Evolutionary conservation across 2,113 vertebrate genomes (phyloP), one percentile per base, ranked within the genome.

Genomic region (Arenaria interpres): DNA sequence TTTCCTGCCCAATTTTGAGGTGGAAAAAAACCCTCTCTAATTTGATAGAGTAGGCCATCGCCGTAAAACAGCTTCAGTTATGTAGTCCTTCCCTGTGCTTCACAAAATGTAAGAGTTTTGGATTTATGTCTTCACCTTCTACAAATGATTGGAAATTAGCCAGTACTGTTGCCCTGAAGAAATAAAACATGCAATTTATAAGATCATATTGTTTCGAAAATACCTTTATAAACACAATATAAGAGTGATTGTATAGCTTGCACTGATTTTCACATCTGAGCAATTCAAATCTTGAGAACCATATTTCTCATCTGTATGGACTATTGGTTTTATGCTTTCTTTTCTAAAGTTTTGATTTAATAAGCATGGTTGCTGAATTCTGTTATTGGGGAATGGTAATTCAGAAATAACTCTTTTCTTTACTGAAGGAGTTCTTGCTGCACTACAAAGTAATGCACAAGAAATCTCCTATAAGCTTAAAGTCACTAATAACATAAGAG

Each of bases 281-380:
- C 56, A 94, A 83, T 78, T 95, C 91, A 93, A 68, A 67, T 93
- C 68, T 80, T 89, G 60, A 92, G 66, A 96, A 96, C 95, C 37
- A 21, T 89, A 86, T 94, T 96, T 95, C 87, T 96, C 73, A 71
- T 80, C 69, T 94, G 13, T 95, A 83, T 64, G 89, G 87, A 84
- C 82, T 95, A 79, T 81, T 93, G 82, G 62, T 69, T 97, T 96
- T 97, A 88, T 86, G 85, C 37, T 94, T 95, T 87, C 84, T 97
- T 93, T 94, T 72, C 63, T 67, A 62, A 94, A 87, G 82, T 89
- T 97, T 96, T 95, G 83, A 96, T 97, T 96, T 89, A 88, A 96
- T 90, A 96, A 96, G 57, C 66, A 93, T 41, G 57, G 89, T 92
- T 90, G 37, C 72, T 95, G 92, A 94, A 82, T 93, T 94, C 62